Conservation (phyloP, 2,113 vertebrate species). For the Seriola aureovittata region DNA sequence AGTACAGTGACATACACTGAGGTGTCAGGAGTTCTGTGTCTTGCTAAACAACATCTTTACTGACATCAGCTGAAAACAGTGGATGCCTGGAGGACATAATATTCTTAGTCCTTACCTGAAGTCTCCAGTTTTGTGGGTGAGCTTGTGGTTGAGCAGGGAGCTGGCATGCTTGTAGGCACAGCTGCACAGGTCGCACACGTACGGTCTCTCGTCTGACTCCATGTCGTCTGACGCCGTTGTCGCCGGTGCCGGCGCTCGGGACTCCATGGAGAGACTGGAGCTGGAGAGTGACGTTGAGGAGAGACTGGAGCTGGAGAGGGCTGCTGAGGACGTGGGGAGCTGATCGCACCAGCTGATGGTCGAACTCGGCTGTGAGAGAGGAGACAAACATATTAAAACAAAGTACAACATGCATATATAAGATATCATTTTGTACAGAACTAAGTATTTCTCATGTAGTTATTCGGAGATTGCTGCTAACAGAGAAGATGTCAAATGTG, state of each 20-base stretch:
- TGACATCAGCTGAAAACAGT: background rate
- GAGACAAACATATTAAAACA: background rate
- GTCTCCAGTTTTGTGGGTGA: slow-evolving; percentile 85
- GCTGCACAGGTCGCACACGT: slow-evolving; percentile 85
- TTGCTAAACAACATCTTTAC: background rate
- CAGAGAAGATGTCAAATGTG: no score
- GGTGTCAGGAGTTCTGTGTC: background rate
- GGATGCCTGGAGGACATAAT: background rate
- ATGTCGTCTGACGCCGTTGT: slow-evolving; percentile 64
- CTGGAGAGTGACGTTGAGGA: slow-evolving; percentile 77
- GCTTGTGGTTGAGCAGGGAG: slow-evolving; percentile 86
- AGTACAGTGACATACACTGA: no score
- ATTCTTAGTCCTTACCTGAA: slow-evolving; percentile 73
- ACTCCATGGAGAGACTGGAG: slow-evolving; percentile 79
- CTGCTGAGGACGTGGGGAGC: slow-evolving; percentile 80
- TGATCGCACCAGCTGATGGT: slow-evolving; percentile 84
- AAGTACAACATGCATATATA: background rate
- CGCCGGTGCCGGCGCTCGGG: slow-evolving; percentile 50
- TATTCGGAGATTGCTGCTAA: no score
- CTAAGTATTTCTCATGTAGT: no score
- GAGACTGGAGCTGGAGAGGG: slow-evolving; percentile 76
- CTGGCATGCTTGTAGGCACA: slow-evolving; percentile 86
- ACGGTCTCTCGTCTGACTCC: slow-evolving; percentile 83
- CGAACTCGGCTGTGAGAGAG: slow-evolving; percentile 71
- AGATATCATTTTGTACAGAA: no score